Percentiles rank a stretch among this genome's conserved stretches.
Evolutionary conservation across 2,113 vertebrate genomes (phyloP).

Genomic region (Trochalopteron elliotii): DNA sequence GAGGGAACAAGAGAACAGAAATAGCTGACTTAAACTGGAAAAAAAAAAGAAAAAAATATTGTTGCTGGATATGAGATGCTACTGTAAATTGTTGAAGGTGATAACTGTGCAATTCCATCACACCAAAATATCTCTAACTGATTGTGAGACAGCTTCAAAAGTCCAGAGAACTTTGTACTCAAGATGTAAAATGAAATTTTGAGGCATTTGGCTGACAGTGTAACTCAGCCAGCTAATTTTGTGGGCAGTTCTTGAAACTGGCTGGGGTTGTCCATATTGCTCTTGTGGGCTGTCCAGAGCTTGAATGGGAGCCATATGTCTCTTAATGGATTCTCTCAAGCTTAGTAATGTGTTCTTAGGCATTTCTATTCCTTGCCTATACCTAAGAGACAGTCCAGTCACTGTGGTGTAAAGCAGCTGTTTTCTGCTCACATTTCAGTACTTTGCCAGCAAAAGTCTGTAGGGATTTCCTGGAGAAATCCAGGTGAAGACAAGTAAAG

Average conservation of each 20-base stretch:
- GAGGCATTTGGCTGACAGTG: neutral
- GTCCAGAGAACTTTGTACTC: neutral
- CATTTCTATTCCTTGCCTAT: neutral
- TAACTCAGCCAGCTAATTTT: neutral
- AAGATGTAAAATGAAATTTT: neutral
- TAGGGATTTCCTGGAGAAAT: neutral
- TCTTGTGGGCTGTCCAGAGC: neutral
- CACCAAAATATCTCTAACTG: neutral
- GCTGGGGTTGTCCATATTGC: accelerated
- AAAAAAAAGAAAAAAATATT: neutral
- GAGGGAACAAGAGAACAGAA: neutral
- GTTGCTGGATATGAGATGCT: neutral
- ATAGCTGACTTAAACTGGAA: neutral
- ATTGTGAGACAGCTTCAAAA: neutral
- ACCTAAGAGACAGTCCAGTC: neutral
- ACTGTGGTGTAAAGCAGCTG: neutral
- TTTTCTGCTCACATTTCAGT: neutral
- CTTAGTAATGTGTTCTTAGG: neutral
- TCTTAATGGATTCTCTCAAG: neutral
- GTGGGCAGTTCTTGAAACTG: neutral
- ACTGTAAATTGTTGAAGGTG: neutral
- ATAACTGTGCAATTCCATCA: neutral
- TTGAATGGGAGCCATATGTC: accelerated
- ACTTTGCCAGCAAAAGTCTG: neutral
- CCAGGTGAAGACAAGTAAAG: neutral